Base-by-base conservation (phyloP, 2,113 vertebrate genomes). In the Brachionichthys hirsutus region DNA sequence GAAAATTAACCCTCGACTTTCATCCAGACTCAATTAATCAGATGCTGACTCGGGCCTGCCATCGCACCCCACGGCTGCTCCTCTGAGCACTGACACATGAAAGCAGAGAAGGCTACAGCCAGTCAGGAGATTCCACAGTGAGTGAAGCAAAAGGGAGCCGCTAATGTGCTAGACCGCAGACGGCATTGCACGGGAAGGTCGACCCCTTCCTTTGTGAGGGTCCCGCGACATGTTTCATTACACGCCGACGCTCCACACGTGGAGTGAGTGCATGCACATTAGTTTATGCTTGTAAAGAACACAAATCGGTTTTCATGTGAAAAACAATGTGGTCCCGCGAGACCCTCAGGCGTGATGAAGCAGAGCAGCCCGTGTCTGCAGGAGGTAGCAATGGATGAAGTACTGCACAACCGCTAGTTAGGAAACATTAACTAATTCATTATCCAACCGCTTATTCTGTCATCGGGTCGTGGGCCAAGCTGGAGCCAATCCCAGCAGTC, bases 11-110 rank as follows among this genome's bases (percentile, higher is more conserved):
- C 60, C 12, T 73, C 54, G 0, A 70, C 81, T 81, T 80, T 87
- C 79, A 87, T 85, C 82, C 67, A 40, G 13, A 57, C 8, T 47
- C 68, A 83, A 81, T 87, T 83, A 84, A 87, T 88, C 86, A 84
- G 75, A 82, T 71, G 85, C 48, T 50, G 78, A 78, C 78, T 83
- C 71, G 78, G 74, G 57, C 54, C 38, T 56, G 6, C 70, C 41
- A 55, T 56, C 68, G 47, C 54, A 70, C 82, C 74, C 51, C 73
- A 59, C 18, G 65, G 82, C 64, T 54, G 77, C 61, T 62, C 73
- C 24, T 15, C 36, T 76, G 62, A 81, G 81, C 62, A 57, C 18
- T 47, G 69, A 83, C 82, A 85, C 76, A 81, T 80, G 67, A 84
- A 81, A 87, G 76, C 48, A 22, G 62, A 53, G 45, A 77, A 73